These are phyloP conservation scores for Idaea straminata DNA, from an alignment of 2,888 invertebrate genomes.

Conservation along the genomic window DNA sequence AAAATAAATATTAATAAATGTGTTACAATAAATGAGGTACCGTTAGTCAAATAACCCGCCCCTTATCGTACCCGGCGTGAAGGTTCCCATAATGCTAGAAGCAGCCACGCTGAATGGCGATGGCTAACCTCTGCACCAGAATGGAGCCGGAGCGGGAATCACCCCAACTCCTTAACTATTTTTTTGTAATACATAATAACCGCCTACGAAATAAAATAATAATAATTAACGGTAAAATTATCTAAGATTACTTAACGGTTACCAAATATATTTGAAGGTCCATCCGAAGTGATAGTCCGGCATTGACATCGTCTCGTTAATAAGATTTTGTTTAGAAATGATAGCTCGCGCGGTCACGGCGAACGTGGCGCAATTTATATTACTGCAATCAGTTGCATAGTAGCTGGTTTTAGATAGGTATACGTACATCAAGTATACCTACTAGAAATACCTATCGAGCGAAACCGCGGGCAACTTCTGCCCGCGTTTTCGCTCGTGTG, in stretches of 20 bases:
- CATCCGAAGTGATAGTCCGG: neutral
- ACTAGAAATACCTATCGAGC: too few species aligned
- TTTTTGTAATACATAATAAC: neutral
- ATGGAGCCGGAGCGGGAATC: too few species aligned
- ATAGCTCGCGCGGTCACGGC: neutral
- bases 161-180: neutral
- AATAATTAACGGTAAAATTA: neutral
- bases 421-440: neutral
- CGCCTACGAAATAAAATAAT: neutral
- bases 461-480: too few species aligned
- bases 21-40: too few species aligned
- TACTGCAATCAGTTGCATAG: neutral
- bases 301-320: neutral
- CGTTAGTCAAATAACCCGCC: too few species aligned
- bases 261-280: neutral
- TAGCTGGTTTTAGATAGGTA: neutral
- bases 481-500: neutral
- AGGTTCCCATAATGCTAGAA: too few species aligned
- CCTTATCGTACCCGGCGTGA: too few species aligned
- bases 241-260: neutral
- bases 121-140: too few species aligned
- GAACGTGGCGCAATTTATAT: neutral
- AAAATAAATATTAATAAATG: too few species aligned
- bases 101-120: too few species aligned
- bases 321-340: neutral